phyloP scores from a whole-genome alignment of 2,797 vertebrate genomes.

The Sebastes jordani region DNA sequence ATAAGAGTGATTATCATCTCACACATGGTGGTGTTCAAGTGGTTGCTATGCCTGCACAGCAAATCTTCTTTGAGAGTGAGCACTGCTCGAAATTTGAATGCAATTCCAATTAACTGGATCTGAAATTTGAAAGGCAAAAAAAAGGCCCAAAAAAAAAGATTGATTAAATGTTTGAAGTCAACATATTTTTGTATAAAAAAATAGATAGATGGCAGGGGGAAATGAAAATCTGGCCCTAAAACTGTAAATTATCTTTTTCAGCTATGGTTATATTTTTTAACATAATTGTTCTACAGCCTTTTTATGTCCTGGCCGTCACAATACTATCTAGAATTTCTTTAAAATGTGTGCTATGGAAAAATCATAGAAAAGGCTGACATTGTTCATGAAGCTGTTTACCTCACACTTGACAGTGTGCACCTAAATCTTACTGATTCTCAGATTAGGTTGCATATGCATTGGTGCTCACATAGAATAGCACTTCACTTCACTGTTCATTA shows the following conservation, averaged over 20 bases:
- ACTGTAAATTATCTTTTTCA: neutral
- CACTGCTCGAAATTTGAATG: neutral
- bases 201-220: neutral
- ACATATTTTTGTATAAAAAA: neutral
- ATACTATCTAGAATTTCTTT: neutral
- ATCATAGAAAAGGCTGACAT: neutral
- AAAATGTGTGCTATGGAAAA: neutral
- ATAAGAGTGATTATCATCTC: slow-evolving; percentile 62
- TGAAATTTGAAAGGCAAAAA: neutral
- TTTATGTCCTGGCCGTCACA: neutral
- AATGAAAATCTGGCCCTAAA: neutral
- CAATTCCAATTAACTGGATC: neutral
- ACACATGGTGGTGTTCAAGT: slow-evolving; percentile 35
- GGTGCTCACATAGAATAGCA: neutral
- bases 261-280: neutral
- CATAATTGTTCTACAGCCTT: neutral
- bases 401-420: slow-evolving; percentile 25
- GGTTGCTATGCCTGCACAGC: slow-evolving; percentile 8
- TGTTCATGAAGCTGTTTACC: slow-evolving; percentile 17
- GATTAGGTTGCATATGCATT: neutral
- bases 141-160: neutral
- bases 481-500: neutral
- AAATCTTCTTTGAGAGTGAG: slow-evolving; percentile 19
- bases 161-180: neutral
- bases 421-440: slow-evolving; percentile 14